phyloP scores from a whole-genome alignment of 1,140 invertebrate species.

The Capitella teleta region DNA sequence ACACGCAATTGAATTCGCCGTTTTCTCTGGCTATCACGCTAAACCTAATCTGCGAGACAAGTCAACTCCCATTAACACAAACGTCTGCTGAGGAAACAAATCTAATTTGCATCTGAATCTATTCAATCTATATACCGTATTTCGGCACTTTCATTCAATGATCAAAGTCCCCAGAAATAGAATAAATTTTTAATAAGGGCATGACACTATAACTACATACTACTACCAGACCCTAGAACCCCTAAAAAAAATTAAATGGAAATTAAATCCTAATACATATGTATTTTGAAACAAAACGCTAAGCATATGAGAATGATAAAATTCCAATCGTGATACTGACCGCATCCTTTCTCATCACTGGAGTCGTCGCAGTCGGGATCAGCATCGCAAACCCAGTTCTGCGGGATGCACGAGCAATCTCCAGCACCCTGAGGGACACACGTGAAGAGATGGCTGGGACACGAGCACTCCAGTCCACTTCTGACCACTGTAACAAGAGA shows the following conservation, averaged over 20 bases:
- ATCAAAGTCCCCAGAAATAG: no score
- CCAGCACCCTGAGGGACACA: background rate
- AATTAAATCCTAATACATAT: background rate
- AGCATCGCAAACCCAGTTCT: slow-evolving; percentile 87
- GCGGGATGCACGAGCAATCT: slow-evolving; percentile 62
- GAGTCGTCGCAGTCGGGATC: slow-evolving; percentile 88
- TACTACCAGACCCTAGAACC: no score
- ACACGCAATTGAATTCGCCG: no score
- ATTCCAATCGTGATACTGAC: slow-evolving; percentile 8
- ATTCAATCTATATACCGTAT: no score
- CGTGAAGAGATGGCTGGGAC: slow-evolving; percentile 10
- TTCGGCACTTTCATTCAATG: no score
- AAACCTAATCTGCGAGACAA: no score
- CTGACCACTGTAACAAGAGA: background rate
- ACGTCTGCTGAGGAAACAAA: no score
- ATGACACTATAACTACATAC: no score
- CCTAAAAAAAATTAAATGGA: background rate
- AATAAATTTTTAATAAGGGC: no score
- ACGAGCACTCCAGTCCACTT: slow-evolving; percentile 2
- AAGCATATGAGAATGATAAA: background rate
- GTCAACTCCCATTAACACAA: no score
- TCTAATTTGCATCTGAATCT: no score
- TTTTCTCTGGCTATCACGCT: no score
- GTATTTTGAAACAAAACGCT: background rate
- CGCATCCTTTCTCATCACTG: slow-evolving; percentile 62